A percentile compares a stretch with the other conserved stretches of the same genome.
phyloP scores from a whole-genome alignment of 2,888 invertebrate species.

The Phaedon cochleariae region DNA sequence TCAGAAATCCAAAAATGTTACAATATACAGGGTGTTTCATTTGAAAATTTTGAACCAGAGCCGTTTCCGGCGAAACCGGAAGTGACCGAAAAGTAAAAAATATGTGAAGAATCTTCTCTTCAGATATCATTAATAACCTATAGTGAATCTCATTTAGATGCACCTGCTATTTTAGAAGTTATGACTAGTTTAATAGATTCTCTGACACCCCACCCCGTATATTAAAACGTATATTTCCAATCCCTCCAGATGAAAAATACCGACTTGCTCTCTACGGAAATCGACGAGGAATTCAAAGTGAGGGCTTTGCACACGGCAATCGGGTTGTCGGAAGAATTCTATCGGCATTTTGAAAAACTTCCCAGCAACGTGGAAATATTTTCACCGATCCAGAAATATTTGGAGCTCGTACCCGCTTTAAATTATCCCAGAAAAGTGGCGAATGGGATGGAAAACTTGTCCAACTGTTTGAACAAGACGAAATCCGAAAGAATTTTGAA shows the following conservation, averaged over 20 bases:
- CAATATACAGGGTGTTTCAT: too few relatives aligned
- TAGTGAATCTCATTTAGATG: too few relatives aligned
- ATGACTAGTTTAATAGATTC: too few relatives aligned
- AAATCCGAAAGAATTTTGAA: constrained; percentile 68
- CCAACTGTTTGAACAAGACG: constrained; percentile 63
- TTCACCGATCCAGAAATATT: constrained; percentile 65
- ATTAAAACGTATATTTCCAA: background rate
- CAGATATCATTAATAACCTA: too few relatives aligned
- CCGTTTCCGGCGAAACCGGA: too few relatives aligned
- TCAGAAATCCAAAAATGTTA: too few relatives aligned
- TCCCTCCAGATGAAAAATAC: constrained; percentile 64
- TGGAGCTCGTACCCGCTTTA: constrained; percentile 67
- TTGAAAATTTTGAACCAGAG: too few relatives aligned
- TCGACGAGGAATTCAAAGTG: constrained; percentile 73
- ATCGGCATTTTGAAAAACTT: constrained; percentile 62
- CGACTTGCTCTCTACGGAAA: constrained; percentile 66
- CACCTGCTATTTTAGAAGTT: too few relatives aligned
- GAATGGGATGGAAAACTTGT: constrained; percentile 61
- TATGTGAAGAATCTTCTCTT: too few relatives aligned
- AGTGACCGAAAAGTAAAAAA: too few relatives aligned
- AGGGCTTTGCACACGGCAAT: constrained; percentile 67
- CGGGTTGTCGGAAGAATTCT: constrained; percentile 69
- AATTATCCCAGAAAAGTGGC: constrained; percentile 70
- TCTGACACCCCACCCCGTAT: too few relatives aligned
- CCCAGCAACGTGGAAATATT: constrained; percentile 62